Conservation (phyloP, 2,113 vertebrate species). For the Strix aluco region DNA sequence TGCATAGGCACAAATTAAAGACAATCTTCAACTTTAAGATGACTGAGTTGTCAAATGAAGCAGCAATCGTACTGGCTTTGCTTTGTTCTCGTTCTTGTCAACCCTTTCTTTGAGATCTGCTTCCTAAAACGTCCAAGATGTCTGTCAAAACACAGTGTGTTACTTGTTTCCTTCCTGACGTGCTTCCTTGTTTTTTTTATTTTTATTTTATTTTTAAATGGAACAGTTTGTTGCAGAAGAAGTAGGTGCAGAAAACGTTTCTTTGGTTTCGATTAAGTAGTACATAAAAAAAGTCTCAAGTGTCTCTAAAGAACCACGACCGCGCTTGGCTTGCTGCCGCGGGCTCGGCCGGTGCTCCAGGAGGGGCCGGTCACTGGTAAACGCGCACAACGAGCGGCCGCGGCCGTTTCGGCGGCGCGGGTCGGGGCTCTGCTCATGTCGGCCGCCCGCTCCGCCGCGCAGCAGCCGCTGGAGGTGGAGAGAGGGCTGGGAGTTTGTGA, state of each 20-base stretch:
- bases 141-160: constrained; percentile 85
- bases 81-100: constrained; percentile 74
- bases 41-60: constrained; percentile 87
- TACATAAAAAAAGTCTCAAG: constrained; percentile 98
- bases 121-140: constrained; percentile 82
- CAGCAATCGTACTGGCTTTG: constrained; percentile 73
- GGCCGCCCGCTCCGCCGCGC: neutral
- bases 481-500: constrained; percentile 5
- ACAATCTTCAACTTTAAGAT: constrained; percentile 97
- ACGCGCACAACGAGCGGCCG: constrained; percentile 77
- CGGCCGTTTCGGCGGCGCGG: neutral
- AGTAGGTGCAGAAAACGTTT: constrained; percentile 98
- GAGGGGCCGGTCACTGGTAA: constrained; percentile 87
- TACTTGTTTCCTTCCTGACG: constrained; percentile 69
- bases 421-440: neutral
- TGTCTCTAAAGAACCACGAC: constrained; percentile 83
- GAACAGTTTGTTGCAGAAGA: constrained; percentile 89
- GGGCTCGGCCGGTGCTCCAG: constrained; percentile 66
- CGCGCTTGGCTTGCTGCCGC: constrained; percentile 81
- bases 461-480: neutral
- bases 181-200: constrained; percentile 68
- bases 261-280: constrained; percentile 99
- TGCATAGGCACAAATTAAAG: constrained; percentile 99
- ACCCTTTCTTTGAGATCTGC: constrained; percentile 86
- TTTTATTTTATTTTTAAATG: constrained; percentile 75